These are phyloP conservation scores for Fulica atra DNA, from an alignment of 2,113 vertebrate genomes.

Conservation along the genomic window DNA sequence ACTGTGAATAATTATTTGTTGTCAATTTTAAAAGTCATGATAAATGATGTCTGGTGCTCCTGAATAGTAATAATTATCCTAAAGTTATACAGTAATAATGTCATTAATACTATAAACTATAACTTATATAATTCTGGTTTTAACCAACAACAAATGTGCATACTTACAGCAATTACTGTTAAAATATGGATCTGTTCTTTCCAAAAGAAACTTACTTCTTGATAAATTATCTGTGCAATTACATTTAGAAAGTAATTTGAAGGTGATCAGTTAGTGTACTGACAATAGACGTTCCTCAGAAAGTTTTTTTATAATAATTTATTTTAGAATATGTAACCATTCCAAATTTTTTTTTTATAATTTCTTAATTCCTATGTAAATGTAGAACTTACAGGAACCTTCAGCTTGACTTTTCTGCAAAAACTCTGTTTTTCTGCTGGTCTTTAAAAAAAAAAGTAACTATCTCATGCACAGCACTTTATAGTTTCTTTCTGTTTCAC, in stretches of 20 bases:
- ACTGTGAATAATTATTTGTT: background rate
- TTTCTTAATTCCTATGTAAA: background rate
- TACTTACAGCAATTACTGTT: background rate
- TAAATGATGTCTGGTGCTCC: background rate
- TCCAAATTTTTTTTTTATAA: background rate
- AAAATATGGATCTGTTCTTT: background rate
- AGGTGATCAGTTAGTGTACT: background rate
- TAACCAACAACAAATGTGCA: background rate
- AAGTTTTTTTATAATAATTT: background rate
- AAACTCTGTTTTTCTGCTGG: accelerated
- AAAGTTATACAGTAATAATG: background rate
- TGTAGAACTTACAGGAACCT: background rate
- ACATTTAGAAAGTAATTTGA: background rate
- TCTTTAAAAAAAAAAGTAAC: background rate
- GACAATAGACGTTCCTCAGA: background rate
- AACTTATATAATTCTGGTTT: background rate
- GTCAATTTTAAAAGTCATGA: background rate
- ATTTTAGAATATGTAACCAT: background rate
- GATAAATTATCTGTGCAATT: background rate
- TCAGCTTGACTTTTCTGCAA: background rate
- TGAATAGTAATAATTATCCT: background rate
- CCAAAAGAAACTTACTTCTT: background rate
- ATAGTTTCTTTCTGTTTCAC: background rate
- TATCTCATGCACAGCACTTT: background rate
- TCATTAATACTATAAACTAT: background rate